Evolutionary conservation across 2,888 invertebrate species (phyloP), one percentile per base, ranked within the genome.

Genomic region (Halocaridina rubra): DNA sequence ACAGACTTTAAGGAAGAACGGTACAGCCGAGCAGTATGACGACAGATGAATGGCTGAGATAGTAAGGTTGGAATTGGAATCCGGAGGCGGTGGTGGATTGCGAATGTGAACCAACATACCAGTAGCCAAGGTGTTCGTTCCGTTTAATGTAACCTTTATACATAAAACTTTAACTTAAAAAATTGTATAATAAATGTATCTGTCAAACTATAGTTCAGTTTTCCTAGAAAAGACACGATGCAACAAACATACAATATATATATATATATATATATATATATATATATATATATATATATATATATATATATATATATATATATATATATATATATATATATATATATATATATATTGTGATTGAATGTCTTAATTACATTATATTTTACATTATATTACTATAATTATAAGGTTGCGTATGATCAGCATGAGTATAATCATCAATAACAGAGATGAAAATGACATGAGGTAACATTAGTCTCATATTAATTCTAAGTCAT

Each of bases 1-100:
- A 29, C 82, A 82, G 32, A 82, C 67, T 53, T 82, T 69, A 3
- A 71, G 57, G 30, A 77, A 71, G 29, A 72, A 33, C 3, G 77
- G 77, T 30, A 78, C 22, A n/a, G 57, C 72, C 29, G 46, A 32
- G 77, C 82, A 82, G 77, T 69, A 78, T 7, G 77, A 27, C 13
- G 82, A 82, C 39, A 24, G 46, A 22, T 72, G 77, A 19, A 67
- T 29, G 29, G 46, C 71, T 29, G 57, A 67, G 72, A 82, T 46
- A 27, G 82, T 82, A 46, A 72, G 67, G 39, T 71, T 72, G 16
- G 33, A 71, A 16, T 30, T n/a, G 7, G 30, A 30, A 16, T 61
- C 72, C 10, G 53, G 29, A n/a, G 61, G 1, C 2, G 59, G 71
- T 3, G 82, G 61, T 8, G 78, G 82, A 8, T n/a, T 19, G 16